Percentiles rank a stretch among this genome's conserved stretches.
phyloP scores from a whole-genome alignment of 2,113 vertebrate species.

The Pelecanus crispus region DNA sequence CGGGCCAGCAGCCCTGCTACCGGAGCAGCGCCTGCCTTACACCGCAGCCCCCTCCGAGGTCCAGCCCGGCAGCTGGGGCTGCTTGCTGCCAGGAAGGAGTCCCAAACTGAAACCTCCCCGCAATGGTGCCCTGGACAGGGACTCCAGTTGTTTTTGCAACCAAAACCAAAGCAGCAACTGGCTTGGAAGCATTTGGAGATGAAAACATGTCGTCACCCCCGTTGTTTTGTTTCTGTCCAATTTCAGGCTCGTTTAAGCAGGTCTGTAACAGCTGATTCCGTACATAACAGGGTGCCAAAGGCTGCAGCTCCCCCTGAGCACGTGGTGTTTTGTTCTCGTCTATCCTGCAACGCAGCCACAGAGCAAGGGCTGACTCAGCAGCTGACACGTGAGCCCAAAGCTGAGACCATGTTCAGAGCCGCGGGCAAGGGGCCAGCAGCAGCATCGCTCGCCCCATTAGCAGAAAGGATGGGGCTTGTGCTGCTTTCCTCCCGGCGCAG shows the following conservation, averaged over 20 bases:
- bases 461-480: not conserved
- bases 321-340: not conserved
- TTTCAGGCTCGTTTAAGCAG: slow-evolving; percentile 24
- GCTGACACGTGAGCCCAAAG: not conserved
- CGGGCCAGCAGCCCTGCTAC: not conserved
- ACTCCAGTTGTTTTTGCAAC: not conserved
- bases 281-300: not conserved
- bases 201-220: not conserved
- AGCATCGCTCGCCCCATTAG: rapidly evolving
- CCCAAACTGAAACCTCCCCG: not conserved
- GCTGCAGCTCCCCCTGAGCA: not conserved
- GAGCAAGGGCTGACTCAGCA: slow-evolving; percentile 8
- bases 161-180: not conserved
- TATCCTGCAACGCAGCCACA: not conserved
- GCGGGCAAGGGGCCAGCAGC: not conserved
- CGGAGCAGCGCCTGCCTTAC: not conserved
- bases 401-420: not conserved
- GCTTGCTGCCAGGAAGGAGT: not conserved
- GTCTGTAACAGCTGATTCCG: not conserved
- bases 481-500: not conserved
- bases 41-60: not conserved
- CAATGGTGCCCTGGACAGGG: not conserved
- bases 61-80: not conserved
- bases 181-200: not conserved
- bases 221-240: not conserved